phyloP scores from a whole-genome alignment of 2,113 vertebrate species.

The Xyliphius kryptos region DNA sequence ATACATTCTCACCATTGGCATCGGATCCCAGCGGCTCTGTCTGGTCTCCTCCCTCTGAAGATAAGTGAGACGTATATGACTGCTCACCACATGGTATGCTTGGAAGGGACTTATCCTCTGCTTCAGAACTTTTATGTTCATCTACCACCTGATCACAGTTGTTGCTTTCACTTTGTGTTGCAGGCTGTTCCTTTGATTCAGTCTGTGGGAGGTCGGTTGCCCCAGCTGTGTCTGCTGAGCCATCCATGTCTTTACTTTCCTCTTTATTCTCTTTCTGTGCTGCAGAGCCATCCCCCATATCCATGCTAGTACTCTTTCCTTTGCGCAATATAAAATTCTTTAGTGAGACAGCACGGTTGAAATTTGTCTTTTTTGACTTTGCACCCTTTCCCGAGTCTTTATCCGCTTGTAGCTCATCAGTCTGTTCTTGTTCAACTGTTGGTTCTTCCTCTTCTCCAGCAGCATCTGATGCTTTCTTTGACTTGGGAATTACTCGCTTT shows the following conservation, averaged over 20 bases:
- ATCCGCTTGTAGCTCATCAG: constrained; percentile 53
- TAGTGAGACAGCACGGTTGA: constrained; percentile 68
- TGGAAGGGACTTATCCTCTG: constrained; percentile 34
- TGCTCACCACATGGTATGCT: constrained; percentile 31
- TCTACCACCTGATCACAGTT: constrained; percentile 32
- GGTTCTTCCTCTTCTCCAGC: constrained; percentile 54
- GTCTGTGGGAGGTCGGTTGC: constrained; percentile 28
- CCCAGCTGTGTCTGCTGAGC: constrained; percentile 27
- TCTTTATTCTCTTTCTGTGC: constrained; percentile 43
- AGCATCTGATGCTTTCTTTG: constrained; percentile 61
- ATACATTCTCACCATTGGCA: constrained; percentile 64
- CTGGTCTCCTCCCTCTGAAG: constrained; percentile 31
- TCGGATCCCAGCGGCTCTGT: constrained; percentile 36
- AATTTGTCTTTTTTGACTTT: constrained; percentile 66
- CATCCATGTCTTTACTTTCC: constrained; percentile 34
- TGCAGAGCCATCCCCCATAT: constrained; percentile 51
- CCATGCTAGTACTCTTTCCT: constrained; percentile 66
- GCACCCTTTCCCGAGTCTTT: constrained; percentile 61
- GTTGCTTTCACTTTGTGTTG: constrained; percentile 28
- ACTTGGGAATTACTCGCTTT: constrained; percentile 69
- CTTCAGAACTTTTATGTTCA: constrained; percentile 34
- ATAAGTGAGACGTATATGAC: constrained; percentile 25
- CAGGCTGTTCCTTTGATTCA: constrained; percentile 35
- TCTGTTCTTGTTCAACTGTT: constrained; percentile 52
- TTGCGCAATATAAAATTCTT: constrained; percentile 74